These are phyloP conservation scores for Melikaiella ostensackeni DNA, from an alignment of 2,888 invertebrate species.

Conservation along the genomic window DNA sequence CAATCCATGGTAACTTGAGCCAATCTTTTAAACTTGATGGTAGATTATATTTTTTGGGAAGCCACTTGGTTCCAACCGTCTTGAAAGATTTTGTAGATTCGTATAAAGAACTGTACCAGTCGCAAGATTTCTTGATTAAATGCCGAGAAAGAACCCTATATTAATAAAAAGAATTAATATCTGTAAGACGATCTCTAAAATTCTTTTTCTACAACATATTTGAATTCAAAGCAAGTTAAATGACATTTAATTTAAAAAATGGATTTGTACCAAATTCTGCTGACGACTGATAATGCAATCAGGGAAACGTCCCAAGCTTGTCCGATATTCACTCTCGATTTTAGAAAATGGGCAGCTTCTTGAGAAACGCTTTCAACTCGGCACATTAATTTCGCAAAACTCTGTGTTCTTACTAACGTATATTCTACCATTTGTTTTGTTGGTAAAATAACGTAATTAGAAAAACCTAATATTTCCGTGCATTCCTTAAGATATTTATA, in stretches of 20 bases:
- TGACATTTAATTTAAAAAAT: neutral
- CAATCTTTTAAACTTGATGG: conserved; percentile 78
- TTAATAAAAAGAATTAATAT: neutral
- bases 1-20: conserved; percentile 78
- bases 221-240: no score
- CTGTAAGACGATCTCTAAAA: neutral
- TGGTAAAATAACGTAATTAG: conserved; percentile 77
- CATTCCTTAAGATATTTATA: conserved; percentile 62
- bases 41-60: conserved; percentile 77
- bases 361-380: conserved; percentile 78
- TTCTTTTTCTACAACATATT: neutral
- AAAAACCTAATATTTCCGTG: conserved; percentile 56
- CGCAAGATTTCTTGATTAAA: conserved; percentile 77
- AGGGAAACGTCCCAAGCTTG: conserved; percentile 80
- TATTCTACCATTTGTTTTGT: conserved; percentile 81
- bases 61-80: conserved; percentile 78
- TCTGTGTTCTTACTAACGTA: conserved; percentile 79
- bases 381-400: conserved; percentile 80
- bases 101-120: conserved; percentile 79
- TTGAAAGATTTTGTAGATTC: conserved; percentile 75
- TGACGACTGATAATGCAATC: conserved; percentile 79
- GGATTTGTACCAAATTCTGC: conserved; percentile 78
- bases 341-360: conserved; percentile 78
- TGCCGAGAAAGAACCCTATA: conserved; percentile 77
- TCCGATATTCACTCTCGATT: conserved; percentile 79